Conservation (phyloP, 2,113 vertebrate genomes). For the Hyaena hyaena region DNA sequence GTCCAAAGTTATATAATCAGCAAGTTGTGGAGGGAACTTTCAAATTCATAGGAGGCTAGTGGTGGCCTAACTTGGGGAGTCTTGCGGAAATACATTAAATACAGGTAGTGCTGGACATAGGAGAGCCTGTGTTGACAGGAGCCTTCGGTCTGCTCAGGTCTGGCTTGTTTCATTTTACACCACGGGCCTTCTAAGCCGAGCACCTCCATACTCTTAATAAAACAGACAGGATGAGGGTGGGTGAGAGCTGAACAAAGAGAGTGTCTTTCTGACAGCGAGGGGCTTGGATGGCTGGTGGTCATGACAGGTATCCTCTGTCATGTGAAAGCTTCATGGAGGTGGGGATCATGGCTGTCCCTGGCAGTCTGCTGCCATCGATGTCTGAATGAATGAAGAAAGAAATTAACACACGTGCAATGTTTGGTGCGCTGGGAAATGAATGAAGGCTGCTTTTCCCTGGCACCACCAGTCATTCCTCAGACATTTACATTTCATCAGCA, state of each 20-base stretch:
- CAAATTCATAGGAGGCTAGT: background rate
- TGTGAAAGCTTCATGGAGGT: too few species aligned
- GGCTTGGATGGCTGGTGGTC: background rate
- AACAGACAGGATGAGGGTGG: too few species aligned
- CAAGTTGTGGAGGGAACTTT: background rate
- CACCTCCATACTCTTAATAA: background rate
- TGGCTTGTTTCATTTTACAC: background rate
- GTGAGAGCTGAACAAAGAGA: background rate
- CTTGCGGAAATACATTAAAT: background rate
- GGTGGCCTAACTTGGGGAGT: background rate
- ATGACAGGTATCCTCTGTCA: too few species aligned
- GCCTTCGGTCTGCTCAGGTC: background rate
- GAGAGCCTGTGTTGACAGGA: background rate
- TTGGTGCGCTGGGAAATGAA: background rate
- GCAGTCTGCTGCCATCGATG: background rate
- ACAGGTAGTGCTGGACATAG: background rate
- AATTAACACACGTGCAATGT: rapidly evolving
- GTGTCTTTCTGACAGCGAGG: background rate
- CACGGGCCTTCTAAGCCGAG: background rate
- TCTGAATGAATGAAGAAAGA: background rate
- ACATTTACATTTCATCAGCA: background rate
- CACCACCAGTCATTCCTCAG: background rate
- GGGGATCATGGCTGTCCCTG: background rate
- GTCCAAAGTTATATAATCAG: background rate
- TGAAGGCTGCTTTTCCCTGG: background rate